Percentiles rank a stretch among this genome's conserved stretches.
phyloP scores from a whole-genome alignment of 2,797 vertebrate genomes.

The Hybognathus amarus region DNA sequence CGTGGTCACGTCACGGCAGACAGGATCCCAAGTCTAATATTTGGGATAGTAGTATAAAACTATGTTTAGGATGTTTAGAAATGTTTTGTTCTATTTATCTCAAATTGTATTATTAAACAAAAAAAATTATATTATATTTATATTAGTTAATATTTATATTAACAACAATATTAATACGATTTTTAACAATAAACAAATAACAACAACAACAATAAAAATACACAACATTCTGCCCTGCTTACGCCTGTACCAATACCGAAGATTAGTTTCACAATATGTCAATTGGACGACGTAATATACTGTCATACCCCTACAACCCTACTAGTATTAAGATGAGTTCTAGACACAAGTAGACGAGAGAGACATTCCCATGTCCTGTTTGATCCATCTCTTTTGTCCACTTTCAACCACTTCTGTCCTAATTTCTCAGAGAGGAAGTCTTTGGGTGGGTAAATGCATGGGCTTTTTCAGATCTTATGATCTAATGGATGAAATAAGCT shows the following conservation, averaged over 20 bases:
- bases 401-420: too few relatives aligned
- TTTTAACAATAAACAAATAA: neutral
- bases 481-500: too few relatives aligned
- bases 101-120: too few relatives aligned
- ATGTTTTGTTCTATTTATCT: neutral
- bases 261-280: neutral
- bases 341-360: neutral
- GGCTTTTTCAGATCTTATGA: too few relatives aligned
- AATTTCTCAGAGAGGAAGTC: too few relatives aligned
- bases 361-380: neutral
- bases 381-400: too few relatives aligned
- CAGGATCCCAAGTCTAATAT: neutral
- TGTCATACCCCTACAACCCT: neutral
- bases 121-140: neutral
- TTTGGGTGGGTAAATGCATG: too few relatives aligned
- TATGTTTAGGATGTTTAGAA: neutral
- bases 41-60: too few relatives aligned
- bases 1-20: too few relatives aligned
- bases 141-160: neutral
- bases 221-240: neutral
- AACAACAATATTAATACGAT: neutral
- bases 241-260: neutral
- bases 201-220: too few relatives aligned
- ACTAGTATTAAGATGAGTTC: neutral
- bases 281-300: neutral